Percentiles rank a stretch among this genome's conserved stretches.
Evolutionary conservation across 2,113 vertebrate species (phyloP).

Genomic region (Chascanopsetta lugubris): DNA sequence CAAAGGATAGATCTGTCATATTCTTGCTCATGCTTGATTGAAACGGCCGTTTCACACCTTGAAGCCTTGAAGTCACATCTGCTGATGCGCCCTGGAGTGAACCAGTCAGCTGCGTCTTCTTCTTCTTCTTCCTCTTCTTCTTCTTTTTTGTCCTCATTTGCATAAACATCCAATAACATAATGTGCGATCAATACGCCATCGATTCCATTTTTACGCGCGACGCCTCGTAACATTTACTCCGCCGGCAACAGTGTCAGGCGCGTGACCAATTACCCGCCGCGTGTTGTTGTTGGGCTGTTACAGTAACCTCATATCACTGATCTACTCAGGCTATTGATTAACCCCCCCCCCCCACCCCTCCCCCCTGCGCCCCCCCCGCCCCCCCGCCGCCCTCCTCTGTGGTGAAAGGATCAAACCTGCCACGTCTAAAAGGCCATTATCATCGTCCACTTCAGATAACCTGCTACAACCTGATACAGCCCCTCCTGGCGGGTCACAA

Average conservation of each 20-base stretch:
- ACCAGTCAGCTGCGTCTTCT: conserved; percentile 51
- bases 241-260: conserved; percentile 66
- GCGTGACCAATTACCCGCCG: conserved; percentile 74
- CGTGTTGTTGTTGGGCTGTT: conserved; percentile 60
- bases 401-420: conserved; percentile 76
- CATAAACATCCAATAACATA: conserved; percentile 40
- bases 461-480: conserved; percentile 79
- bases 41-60: conserved; percentile 52
- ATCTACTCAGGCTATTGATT: conserved; percentile 81
- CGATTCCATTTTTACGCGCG: conserved; percentile 53
- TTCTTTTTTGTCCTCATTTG: no score
- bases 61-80: conserved; percentile 47
- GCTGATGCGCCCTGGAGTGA: conserved; percentile 35
- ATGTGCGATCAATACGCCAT: conserved; percentile 39
- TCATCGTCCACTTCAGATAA: conserved; percentile 81
- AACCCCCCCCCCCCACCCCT: conserved; percentile 69
- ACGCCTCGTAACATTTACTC: conserved; percentile 41
- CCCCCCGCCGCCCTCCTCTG: conserved; percentile 64
- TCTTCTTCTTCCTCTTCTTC: conserved; percentile 29
- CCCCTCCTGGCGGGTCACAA: conserved; percentile 72
- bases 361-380: conserved; percentile 69
- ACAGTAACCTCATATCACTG: conserved; percentile 79
- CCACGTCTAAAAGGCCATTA: conserved; percentile 84
- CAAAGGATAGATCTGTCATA: conserved; percentile 52
- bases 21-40: conserved; percentile 64